Percentiles rank a stretch among this genome's conserved stretches.
These are phyloP conservation scores for Dreissena rostriformis DNA, from an alignment of 1,140 invertebrate species.

Conservation along the genomic window DNA sequence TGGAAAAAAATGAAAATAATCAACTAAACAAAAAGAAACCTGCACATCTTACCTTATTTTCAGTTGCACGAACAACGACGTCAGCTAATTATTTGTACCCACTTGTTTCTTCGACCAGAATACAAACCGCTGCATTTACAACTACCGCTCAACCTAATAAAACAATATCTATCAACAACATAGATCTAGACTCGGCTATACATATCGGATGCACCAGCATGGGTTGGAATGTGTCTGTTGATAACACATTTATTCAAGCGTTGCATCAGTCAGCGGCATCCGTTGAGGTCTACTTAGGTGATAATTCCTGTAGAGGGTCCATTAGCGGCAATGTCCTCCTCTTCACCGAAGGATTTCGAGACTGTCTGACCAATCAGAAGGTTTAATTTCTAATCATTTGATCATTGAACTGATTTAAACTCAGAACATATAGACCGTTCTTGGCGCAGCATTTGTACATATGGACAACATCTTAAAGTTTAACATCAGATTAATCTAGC, in stretches of 20 bases:
- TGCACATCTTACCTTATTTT: no score
- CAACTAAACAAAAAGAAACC: no score
- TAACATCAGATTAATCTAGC: no score
- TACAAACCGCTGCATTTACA: background rate
- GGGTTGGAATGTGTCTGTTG: slow-evolving; percentile 15
- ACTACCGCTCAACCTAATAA: background rate
- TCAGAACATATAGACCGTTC: no score
- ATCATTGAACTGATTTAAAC: no score
- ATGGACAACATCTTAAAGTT: no score
- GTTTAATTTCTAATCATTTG: background rate
- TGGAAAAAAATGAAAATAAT: no score
- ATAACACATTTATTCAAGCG: slow-evolving; percentile 7
- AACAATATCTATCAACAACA: background rate
- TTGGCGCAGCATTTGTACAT: no score
- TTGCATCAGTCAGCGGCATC: background rate
- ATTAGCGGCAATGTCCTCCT: background rate
- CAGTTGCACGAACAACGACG: no score
- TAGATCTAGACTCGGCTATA: slow-evolving; percentile 16
- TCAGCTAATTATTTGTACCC: no score
- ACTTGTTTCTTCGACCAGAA: background rate
- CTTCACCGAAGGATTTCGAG: slow-evolving; percentile 13
- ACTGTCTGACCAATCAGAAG: slow-evolving; percentile 29
- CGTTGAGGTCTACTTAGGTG: slow-evolving; percentile 16
- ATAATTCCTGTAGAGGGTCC: slow-evolving; percentile 1
- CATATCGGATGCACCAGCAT: background rate